Conservation (phyloP, 2,888 invertebrate genomes). For the Diadegma fenestrale region DNA sequence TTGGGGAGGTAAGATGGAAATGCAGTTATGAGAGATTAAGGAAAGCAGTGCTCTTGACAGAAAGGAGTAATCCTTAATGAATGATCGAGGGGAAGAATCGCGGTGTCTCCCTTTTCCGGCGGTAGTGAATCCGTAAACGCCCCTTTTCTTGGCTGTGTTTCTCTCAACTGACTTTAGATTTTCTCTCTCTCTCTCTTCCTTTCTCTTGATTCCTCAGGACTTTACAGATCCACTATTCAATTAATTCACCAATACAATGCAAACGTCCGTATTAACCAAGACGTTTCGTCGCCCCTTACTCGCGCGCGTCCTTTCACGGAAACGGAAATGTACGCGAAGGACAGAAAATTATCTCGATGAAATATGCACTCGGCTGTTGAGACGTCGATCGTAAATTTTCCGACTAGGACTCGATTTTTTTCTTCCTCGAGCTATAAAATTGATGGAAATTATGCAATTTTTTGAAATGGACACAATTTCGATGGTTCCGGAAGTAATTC, state of each 20-base stretch:
- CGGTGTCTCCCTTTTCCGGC: slow-evolving; percentile 63
- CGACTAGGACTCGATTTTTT: not conserved
- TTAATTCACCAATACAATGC: slow-evolving; percentile 82
- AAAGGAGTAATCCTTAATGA: slow-evolving; percentile 80
- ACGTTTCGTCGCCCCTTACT: slow-evolving; percentile 7
- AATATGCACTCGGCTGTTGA: not conserved
- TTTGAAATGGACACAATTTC: no score
- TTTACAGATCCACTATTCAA: slow-evolving; percentile 75
- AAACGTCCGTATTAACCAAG: not conserved
- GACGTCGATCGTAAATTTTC: not conserved
- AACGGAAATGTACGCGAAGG: not conserved
- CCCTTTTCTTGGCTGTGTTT: slow-evolving; percentile 57
- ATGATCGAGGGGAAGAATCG: slow-evolving; percentile 67
- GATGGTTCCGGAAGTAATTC: no score
- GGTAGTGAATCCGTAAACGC: slow-evolving; percentile 56
- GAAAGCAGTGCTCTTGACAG: slow-evolving; percentile 74
- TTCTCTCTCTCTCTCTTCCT: slow-evolving; percentile 48
- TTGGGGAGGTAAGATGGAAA: not conserved
- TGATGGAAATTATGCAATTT: no score
- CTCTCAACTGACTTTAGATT: slow-evolving; percentile 47
- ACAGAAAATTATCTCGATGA: not conserved
- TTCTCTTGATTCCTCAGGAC: slow-evolving; percentile 64
- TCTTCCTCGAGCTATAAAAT: no score
- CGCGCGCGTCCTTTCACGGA: not conserved
- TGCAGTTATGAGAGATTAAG: slow-evolving; percentile 37